Evolutionary conservation across 37 sponge, comb jelly and placozoan genomes (phyloP).

Genomic region (Beroe forskalii): DNA sequence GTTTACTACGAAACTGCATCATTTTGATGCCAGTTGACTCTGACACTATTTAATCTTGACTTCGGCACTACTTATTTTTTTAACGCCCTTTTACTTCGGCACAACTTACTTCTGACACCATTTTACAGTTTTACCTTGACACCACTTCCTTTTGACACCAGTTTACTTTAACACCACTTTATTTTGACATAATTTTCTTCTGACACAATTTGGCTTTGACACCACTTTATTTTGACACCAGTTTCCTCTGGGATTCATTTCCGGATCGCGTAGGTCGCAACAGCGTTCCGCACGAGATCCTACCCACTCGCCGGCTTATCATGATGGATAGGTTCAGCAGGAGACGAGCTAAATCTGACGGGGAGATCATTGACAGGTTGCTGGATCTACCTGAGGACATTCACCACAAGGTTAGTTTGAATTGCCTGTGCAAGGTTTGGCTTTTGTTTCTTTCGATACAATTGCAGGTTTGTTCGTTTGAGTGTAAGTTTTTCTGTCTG

Average conservation of each 20-base stretch:
- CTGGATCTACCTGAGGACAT: background rate
- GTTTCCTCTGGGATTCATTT: background rate
- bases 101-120: no score
- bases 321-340: background rate
- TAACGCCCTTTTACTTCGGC: no score
- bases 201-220: no score
- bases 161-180: background rate
- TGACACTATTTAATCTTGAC: no score
- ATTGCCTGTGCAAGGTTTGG: background rate
- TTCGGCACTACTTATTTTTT: no score
- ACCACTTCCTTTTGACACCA: background rate
- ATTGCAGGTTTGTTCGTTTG: background rate
- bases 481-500: no score
- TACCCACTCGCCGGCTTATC: background rate
- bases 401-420: background rate
- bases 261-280: background rate
- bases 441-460: no score
- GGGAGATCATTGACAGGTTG: background rate
- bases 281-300: background rate
- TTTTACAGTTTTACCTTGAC: no score
- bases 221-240: background rate
- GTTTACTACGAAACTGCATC: no score
- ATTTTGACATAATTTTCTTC: background rate
- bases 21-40: no score
- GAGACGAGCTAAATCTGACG: background rate